Base-by-base conservation (phyloP, 2,888 invertebrate genomes). In the Sarcophaga variegata region DNA sequence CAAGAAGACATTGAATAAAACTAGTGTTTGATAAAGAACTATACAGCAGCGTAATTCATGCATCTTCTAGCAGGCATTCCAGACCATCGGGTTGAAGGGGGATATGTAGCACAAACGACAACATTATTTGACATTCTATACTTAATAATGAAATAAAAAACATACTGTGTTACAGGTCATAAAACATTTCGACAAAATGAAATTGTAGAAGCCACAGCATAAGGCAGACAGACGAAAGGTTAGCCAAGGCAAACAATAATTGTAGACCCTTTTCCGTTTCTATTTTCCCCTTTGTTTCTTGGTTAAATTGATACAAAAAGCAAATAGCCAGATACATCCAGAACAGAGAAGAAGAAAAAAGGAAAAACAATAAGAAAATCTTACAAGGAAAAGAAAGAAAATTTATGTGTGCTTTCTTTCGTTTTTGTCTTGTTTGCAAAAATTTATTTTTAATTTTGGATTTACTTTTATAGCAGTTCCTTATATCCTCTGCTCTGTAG, bases 1-100 rank as follows among this genome's bases (percentile, higher is more conserved):
- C 84, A 84, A 79, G 87, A 87, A 82, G 87, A 81, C 84, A 71
- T 84, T 78, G 81, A 84, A 71, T 79, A 49, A 81, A 85, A 76
- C 66, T 71, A 60, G 80, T 81, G 66, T 77, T 85, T 85, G 81
- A 81, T 76, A 85, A 71, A 85, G 84, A 81, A 81, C 69, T 81
- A 77, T 3, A 10, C 17, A 37, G 37, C 10, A 37, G 37, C 80
- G 80, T 72, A 85, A 85, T 85, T 81, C 84, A 71, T 59, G 70
- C 84, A 84, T 84, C 25, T 84, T 80, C 69, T 70, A 27, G 17
- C 27, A 14, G 37, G 45, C 45, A 62, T 8, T n/a, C n/a, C 22
- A 22, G 22, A 22, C 22, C 22, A 22, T 22, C 22, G 22, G 22
- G 22, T 22, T 45, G 62, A 47, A 45, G 69, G 47, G 62, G 49